Percentiles rank a stretch among this genome's conserved stretches.
Evolutionary conservation across 2,888 invertebrate species (phyloP).

Genomic region (Unio pictorum): DNA sequence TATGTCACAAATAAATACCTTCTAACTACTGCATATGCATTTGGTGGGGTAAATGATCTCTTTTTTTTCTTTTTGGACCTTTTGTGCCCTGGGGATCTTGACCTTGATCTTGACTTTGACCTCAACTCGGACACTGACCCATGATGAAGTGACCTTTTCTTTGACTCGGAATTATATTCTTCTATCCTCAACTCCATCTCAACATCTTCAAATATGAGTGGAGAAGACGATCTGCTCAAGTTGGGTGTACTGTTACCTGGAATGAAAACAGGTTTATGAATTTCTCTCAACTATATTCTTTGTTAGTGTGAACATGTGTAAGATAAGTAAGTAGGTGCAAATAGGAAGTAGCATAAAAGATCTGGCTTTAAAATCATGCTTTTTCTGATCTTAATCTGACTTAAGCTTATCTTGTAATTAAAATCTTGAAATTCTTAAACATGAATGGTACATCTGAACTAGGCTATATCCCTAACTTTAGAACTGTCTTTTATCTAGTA

Average conservation of each 20-base stretch:
- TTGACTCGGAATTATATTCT: slow-evolving; percentile 1
- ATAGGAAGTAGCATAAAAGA: too few relatives aligned
- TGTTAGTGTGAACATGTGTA: too few relatives aligned
- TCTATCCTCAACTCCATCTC: slow-evolving; percentile 1
- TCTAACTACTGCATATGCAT: slow-evolving; percentile 47
- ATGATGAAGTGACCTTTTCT: slow-evolving; percentile 16
- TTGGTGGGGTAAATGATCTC: slow-evolving; percentile 51
- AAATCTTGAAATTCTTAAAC: background rate
- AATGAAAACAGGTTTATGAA: too few relatives aligned
- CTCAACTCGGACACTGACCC: slow-evolving; percentile 23
- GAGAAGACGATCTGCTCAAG: slow-evolving; percentile 30
- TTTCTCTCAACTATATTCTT: too few relatives aligned
- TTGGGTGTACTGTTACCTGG: slow-evolving; percentile 11
- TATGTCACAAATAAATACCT: slow-evolving; percentile 33
- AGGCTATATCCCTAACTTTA: too few relatives aligned
- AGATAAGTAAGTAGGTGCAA: too few relatives aligned
- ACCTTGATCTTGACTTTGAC: slow-evolving; percentile 23
- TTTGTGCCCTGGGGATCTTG: slow-evolving; percentile 5
- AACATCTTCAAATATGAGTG: slow-evolving; percentile 25
- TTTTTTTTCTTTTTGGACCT: slow-evolving; percentile 33
- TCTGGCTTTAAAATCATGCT: too few relatives aligned
- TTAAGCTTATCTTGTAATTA: background rate
- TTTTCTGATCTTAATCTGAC: too few relatives aligned
- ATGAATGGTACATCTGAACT: background rate
- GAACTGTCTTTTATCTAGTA: too few relatives aligned